Percentiles rank a stretch among this genome's conserved stretches.
These are phyloP conservation scores for Parambassis ranga DNA, from an alignment of 2,797 vertebrate species.

Conservation along the genomic window DNA sequence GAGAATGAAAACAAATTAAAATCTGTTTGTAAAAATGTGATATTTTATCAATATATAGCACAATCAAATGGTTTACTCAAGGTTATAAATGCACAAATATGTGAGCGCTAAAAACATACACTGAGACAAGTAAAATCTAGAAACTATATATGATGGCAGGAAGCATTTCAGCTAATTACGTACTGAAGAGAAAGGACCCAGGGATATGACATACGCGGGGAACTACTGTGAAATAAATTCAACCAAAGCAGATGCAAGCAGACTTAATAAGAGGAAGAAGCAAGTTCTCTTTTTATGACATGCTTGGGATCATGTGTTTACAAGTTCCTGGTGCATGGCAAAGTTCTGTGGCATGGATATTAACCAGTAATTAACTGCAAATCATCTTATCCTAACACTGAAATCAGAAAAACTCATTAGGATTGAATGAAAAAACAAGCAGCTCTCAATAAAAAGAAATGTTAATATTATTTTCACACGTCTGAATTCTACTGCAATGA, in stretches of 20 bases:
- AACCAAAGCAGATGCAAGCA: slow-evolving; percentile 31
- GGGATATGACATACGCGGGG: slow-evolving; percentile 46
- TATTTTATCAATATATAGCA: not conserved
- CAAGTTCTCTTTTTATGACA: slow-evolving; percentile 56
- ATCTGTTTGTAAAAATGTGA: too few relatives aligned
- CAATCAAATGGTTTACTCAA: not conserved
- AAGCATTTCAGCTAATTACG: slow-evolving; percentile 35
- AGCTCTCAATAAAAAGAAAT: too few relatives aligned
- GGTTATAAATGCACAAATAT: too few relatives aligned
- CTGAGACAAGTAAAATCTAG: too few relatives aligned
- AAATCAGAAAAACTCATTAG: slow-evolving; percentile 47
- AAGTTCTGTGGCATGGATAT: slow-evolving; percentile 61
- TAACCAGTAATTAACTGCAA: slow-evolving; percentile 68
- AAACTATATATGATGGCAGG: slow-evolving; percentile 14
- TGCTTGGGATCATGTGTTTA: slow-evolving; percentile 55
- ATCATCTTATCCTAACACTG: slow-evolving; percentile 62
- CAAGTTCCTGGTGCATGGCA: slow-evolving; percentile 57
- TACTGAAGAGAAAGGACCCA: too few relatives aligned
- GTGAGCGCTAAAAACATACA: too few relatives aligned
- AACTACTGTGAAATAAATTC: slow-evolving; percentile 54
- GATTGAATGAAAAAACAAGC: slow-evolving; percentile 28
- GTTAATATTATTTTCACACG: too few relatives aligned
- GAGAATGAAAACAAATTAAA: too few relatives aligned
- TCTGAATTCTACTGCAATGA: slow-evolving; percentile 4
- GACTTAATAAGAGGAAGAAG: slow-evolving; percentile 43